These are phyloP conservation scores for Aplocera efformata DNA, from an alignment of 2,888 invertebrate species.

Conservation along the genomic window DNA sequence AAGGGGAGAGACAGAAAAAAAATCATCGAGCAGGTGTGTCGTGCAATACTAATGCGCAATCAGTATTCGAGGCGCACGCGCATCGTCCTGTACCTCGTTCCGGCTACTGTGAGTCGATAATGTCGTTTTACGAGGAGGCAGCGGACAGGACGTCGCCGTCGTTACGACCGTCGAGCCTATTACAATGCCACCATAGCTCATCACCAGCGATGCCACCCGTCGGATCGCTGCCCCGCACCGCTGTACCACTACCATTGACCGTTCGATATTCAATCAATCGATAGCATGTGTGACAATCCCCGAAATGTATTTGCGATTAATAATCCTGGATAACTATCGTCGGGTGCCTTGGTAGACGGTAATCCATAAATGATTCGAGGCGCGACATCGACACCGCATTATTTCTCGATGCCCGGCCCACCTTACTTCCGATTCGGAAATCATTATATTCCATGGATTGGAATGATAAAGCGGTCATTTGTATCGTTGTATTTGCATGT, in stretches of 20 bases:
- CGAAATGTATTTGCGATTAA: slow-evolving; percentile 52
- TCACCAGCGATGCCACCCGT: slow-evolving; percentile 53
- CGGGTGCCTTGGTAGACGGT: slow-evolving; percentile 42
- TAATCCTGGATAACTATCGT: slow-evolving; percentile 18
- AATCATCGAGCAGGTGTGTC: slow-evolving; percentile 75
- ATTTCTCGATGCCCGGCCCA: slow-evolving; percentile 71
- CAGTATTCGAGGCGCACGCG: slow-evolving; percentile 72
- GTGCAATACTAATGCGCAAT: slow-evolving; percentile 78
- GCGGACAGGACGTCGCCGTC: slow-evolving; percentile 79
- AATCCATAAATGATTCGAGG: slow-evolving; percentile 71
- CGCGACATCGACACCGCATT: slow-evolving; percentile 74
- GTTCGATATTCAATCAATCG: slow-evolving; percentile 40
- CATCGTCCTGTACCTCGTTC: slow-evolving; percentile 80
- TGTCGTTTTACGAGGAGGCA: slow-evolving; percentile 78
- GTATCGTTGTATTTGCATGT: slow-evolving; percentile 58
- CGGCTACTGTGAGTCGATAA: slow-evolving; percentile 80
- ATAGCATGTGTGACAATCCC: slow-evolving; percentile 39
- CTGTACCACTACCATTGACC: slow-evolving; percentile 65
- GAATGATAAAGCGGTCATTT: slow-evolving; percentile 60
- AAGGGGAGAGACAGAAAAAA: slow-evolving; percentile 75
- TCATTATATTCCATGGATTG: slow-evolving; percentile 70
- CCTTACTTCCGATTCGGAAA: slow-evolving; percentile 81
- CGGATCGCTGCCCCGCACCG: slow-evolving; percentile 42
- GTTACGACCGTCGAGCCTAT: slow-evolving; percentile 75
- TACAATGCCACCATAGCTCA: slow-evolving; percentile 74